phyloP scores from a whole-genome alignment of 2,797 vertebrate genomes.

The Labeo calbasu region DNA sequence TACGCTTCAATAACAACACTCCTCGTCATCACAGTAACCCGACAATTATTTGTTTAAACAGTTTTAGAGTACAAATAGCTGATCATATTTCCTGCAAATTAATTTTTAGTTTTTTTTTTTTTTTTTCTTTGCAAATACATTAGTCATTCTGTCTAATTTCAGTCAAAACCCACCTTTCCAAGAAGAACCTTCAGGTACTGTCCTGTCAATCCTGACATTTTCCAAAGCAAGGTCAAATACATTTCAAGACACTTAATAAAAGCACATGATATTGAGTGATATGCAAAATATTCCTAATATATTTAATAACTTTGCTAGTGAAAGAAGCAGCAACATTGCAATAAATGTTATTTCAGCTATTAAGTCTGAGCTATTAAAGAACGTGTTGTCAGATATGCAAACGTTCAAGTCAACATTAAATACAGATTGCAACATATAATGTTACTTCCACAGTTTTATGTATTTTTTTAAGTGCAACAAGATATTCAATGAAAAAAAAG shows the following conservation, averaged over 20 bases:
- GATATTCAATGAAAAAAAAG: background rate
- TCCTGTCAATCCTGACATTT: background rate
- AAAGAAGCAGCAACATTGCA: background rate
- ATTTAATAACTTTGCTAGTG: background rate
- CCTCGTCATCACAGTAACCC: constrained; percentile 16
- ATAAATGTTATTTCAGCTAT: background rate
- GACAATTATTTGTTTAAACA: constrained; percentile 33
- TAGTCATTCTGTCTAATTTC: background rate
- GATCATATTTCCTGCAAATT: constrained; percentile 25
- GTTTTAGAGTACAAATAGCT: constrained; percentile 31
- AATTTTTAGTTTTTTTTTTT: background rate
- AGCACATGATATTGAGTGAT: background rate
- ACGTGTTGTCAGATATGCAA: background rate
- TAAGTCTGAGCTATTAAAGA: background rate
- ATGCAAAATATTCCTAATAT: background rate
- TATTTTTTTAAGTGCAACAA: too few relatives aligned
- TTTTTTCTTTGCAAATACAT: background rate
- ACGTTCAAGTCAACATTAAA: background rate
- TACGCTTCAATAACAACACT: constrained; percentile 21
- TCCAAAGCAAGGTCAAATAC: background rate
- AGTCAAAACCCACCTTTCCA: background rate
- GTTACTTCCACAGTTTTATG: too few relatives aligned
- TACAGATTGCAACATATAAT: too few relatives aligned
- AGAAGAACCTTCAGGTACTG: background rate
- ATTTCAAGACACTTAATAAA: background rate